Evolutionary conservation across 2,113 vertebrate genomes (phyloP).

Genomic region (Phalacrocorax pelagicus): DNA sequence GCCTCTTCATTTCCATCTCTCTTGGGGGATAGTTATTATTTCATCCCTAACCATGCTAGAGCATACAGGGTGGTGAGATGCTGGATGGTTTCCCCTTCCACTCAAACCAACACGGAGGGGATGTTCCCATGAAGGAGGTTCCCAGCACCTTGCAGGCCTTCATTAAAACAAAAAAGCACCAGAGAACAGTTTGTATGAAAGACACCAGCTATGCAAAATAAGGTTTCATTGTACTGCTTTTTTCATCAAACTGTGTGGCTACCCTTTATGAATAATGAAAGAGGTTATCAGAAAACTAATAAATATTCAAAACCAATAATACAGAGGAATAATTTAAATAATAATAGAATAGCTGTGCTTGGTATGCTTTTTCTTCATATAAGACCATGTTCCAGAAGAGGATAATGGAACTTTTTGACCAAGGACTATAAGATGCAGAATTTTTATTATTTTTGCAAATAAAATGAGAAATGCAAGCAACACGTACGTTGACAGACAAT

Average conservation of each 20-base stretch:
- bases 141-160: background rate
- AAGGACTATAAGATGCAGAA: background rate
- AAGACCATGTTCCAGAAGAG: background rate
- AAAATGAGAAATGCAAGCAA: conserved; percentile 34
- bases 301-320: conserved; percentile 66
- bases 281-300: conserved; percentile 58
- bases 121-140: background rate
- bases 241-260: background rate
- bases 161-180: background rate
- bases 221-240: conserved; percentile 21
- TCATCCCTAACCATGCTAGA: background rate
- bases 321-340: conserved; percentile 58
- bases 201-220: background rate
- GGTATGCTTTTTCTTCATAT: conserved; percentile 15
- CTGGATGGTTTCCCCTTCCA: background rate
- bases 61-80: background rate
- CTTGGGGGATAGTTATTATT: background rate
- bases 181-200: background rate
- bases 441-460: conserved; percentile 39
- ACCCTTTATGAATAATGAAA: conserved; percentile 66
- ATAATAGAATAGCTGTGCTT: conserved; percentile 39
- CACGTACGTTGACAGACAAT: background rate
- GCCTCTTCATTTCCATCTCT: background rate
- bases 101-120: background rate
- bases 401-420: conserved; percentile 37